A percentile compares a stretch with the other conserved stretches of the same genome.
These are phyloP conservation scores for Sphyrna mokarran DNA, from an alignment of 2,113 vertebrate species.

Conservation along the genomic window DNA sequence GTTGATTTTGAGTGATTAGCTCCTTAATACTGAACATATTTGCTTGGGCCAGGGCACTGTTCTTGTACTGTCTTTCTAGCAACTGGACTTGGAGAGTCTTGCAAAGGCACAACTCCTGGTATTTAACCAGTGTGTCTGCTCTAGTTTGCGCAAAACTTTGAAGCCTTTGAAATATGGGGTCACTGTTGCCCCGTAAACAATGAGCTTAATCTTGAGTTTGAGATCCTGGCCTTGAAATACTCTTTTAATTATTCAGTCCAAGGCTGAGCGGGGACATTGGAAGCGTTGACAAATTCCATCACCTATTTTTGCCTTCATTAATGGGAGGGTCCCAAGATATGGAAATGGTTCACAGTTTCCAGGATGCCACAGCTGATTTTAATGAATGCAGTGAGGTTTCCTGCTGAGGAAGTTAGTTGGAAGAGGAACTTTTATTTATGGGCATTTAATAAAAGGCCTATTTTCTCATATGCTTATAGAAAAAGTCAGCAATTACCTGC, in stretches of 20 bases:
- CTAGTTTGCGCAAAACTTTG: neutral
- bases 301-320: neutral
- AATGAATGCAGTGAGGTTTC: neutral
- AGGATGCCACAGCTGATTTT: neutral
- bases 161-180: no score
- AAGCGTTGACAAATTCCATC: neutral
- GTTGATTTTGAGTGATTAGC: neutral
- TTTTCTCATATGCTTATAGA: neutral
- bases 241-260: no score
- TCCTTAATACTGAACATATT: neutral
- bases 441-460: neutral
- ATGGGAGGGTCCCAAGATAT: neutral
- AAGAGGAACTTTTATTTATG: neutral
- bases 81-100: neutral
- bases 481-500: neutral
- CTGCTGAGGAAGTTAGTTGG: neutral
- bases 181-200: no score
- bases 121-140: neutral
- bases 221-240: no score
- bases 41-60: neutral
- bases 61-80: neutral
- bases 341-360: neutral
- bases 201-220: no score
- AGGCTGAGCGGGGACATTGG: neutral
- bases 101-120: neutral